phyloP scores from a whole-genome alignment of 2,797 vertebrate species.

The Gambelia wislizenii region DNA sequence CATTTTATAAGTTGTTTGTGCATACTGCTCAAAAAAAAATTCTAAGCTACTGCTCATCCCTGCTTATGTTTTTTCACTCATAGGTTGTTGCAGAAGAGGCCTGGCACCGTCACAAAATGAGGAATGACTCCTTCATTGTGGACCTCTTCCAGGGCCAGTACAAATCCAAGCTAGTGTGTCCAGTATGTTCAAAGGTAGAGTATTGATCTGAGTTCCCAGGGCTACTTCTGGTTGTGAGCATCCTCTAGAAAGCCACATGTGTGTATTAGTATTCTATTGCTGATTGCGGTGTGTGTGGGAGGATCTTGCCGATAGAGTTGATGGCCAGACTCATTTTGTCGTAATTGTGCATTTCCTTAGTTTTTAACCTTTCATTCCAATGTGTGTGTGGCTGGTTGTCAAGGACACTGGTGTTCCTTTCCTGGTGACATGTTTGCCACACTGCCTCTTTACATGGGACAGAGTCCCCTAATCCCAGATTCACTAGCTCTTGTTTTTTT shows the following conservation, averaged over 20 bases:
- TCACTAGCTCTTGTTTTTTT: neutral
- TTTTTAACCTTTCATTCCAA: neutral
- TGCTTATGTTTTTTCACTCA: neutral
- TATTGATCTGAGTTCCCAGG: neutral
- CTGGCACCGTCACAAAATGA: conserved; percentile 98
- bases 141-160: conserved; percentile 99
- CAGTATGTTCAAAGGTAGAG: conserved; percentile 94
- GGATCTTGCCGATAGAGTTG: neutral
- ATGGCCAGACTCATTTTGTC: neutral
- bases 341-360: neutral
- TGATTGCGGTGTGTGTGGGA: neutral
- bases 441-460: neutral
- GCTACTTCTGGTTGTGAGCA: neutral
- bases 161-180: conserved; percentile 98
- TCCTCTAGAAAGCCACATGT: neutral
- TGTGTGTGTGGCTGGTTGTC: neutral
- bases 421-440: neutral
- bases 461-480: neutral
- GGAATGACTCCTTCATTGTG: conserved; percentile 97
- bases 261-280: neutral
- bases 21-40: neutral
- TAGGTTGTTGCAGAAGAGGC: conserved; percentile 98
- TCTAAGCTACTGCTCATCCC: neutral
- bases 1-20: neutral
- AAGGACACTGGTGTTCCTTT: neutral